Percentiles rank a stretch among this genome's conserved stretches.
phyloP scores from a whole-genome alignment of 2,888 invertebrate species.

The Ecdyonurus torrentis region DNA sequence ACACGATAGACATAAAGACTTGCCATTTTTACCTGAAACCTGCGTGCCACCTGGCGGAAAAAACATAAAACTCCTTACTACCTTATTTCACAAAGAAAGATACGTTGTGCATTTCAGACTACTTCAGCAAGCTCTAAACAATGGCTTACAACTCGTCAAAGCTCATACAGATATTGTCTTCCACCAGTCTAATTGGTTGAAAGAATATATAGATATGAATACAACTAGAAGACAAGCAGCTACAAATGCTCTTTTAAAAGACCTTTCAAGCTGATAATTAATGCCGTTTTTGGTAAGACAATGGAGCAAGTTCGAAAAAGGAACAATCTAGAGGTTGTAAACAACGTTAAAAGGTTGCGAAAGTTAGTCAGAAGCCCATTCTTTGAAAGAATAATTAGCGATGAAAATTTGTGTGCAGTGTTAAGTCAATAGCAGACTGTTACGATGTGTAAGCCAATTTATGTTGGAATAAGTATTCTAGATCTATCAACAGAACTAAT shows the following conservation, averaged over 20 bases:
- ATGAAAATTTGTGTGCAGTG: not conserved
- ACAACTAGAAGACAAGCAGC: slow-evolving; percentile 4
- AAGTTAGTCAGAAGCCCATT: not conserved
- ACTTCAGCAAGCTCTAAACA: slow-evolving; percentile 13
- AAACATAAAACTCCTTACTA: not conserved
- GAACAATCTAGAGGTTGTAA: not conserved
- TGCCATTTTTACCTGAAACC: slow-evolving; percentile 13
- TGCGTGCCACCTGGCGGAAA: slow-evolving; percentile 2
- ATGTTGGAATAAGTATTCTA: slow-evolving; percentile 18
- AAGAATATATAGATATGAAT: slow-evolving; percentile 15
- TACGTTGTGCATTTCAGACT: slow-evolving; percentile 15
- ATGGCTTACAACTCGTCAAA: slow-evolving; percentile 14
- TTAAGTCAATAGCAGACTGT: slow-evolving; percentile 8
- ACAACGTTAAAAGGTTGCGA: not conserved
- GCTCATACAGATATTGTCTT: slow-evolving; percentile 15
- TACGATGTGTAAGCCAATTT: slow-evolving; percentile 19
- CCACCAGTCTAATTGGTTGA: slow-evolving; percentile 14
- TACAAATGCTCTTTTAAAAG: not conserved
- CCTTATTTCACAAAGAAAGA: slow-evolving; percentile 10
- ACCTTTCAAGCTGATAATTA: not conserved
- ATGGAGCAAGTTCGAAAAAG: not conserved
- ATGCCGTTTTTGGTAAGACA: not conserved
- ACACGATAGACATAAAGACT: slow-evolving; percentile 14
- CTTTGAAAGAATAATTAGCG: not conserved
- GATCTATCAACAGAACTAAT: slow-evolving; percentile 17